Base-by-base conservation (phyloP, 2,113 vertebrate genomes). In the Clupea harengus region DNA sequence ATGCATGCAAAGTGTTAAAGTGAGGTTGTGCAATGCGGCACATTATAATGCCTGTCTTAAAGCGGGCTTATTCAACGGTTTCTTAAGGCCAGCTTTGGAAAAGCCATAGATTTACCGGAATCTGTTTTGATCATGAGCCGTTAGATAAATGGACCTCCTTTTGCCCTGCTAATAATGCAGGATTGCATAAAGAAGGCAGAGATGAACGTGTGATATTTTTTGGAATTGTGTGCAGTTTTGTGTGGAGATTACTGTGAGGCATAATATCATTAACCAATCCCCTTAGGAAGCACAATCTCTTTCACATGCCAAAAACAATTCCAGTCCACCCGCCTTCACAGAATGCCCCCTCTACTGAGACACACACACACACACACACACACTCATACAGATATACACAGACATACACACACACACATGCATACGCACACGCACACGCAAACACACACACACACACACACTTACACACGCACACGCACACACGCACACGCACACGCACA, bases 281-380 rank as follows among this genome's bases (percentile, higher is more conserved):
- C 82, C 91, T 92, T 88, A 91, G 89, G 91, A 93, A 92, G 92
- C 90, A 83, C 90, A 92, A 93, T 89, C 92, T 92, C 90, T 91
- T 88, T 92, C 90, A 92, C 91, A 90, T 92, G 92, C 87, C 85
- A 82, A 83, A 87, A 88, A 91, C 85, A 84, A 81, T 82, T 64
- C 83, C 87, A 78, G 64, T 82, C 0, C 90, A 86, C 87, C 89
- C 89, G 18, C 82, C 86, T 86, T 85, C 85, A 86, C 81, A 88
- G 89, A 85, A 89, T 86, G 20, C 54, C 18, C 54, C 3, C 54
- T 22, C 64, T 72, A 32, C 64, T 17, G 8, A 32, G 1, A 72
- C 25, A 72, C 64, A 72, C 64, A 64, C 57, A 64, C 57, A 64
- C 57, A 57, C 54, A 15, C 10, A 7, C 54, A 57, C 54, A 57